Conservation (phyloP, 2,113 vertebrate genomes). For the Xyliphius kryptos region DNA sequence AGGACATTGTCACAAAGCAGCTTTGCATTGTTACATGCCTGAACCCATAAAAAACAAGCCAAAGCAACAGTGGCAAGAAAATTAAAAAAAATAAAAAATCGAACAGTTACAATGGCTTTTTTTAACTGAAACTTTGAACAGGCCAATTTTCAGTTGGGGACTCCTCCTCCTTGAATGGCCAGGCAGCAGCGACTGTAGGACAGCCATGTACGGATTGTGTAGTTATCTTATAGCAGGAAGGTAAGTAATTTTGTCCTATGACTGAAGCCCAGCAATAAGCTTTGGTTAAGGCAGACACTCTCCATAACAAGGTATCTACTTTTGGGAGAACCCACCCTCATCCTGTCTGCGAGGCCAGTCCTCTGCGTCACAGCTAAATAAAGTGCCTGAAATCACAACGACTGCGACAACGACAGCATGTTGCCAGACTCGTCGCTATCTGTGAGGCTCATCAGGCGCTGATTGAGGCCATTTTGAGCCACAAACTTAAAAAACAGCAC, state of each 20-base stretch:
- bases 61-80: no score
- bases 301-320: conserved; percentile 4
- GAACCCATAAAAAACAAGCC: no score
- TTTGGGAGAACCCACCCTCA: conserved; percentile 28
- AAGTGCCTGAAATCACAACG: conserved; percentile 27
- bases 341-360: conserved; percentile 12
- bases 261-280: not conserved
- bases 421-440: conserved; percentile 41
- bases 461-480: conserved; percentile 54
- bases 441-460: conserved; percentile 50
- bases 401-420: conserved; percentile 7
- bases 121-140: no score
- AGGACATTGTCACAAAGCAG: no score
- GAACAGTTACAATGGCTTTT: no score
- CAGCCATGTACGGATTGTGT: no score
- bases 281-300: conserved; percentile 1
- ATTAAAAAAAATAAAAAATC: no score
- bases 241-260: conserved; percentile 17
- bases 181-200: no score
- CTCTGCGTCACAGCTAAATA: conserved; percentile 27
- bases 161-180: no score
- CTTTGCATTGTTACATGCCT: no score
- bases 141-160: no score
- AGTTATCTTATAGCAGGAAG: no score
- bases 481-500: conserved; percentile 58